Base-by-base conservation (phyloP, 1,140 invertebrate genomes). In the Cydia fagiglandana region DNA sequence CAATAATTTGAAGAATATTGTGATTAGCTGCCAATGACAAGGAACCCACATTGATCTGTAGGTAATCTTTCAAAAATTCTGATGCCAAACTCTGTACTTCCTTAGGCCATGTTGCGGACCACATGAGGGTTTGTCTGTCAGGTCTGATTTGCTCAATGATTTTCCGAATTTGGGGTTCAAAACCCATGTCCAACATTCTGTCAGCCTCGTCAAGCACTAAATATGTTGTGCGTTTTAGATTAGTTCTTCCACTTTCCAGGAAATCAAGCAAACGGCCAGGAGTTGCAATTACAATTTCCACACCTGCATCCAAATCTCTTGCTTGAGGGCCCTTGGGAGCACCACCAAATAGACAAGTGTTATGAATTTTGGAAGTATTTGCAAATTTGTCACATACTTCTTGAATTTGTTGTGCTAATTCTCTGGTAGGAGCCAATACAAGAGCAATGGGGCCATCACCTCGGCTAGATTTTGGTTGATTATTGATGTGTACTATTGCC, bases 181-280 rank as follows among this genome's bases (percentile, higher is more conserved):
- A 99, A 79, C 99, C 99, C 99, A 99, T 99, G 87, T 99, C 99
- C 76, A 99, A 94, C 98, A 99, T 95, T 84, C 99, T 95, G 91
- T 99, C 99, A 80, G 99, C 99, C 92, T 99, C 99, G 93, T 99
- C 99, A 10, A 99, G 92, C 12, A 99, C 98, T 74, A 99, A 94
- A 93, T 99, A 99, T 66, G 98, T 99, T 84, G 96, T 97, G 79
- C 98, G 95, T 80, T 95, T 95, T 47, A 99, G 93, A 88, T 98
- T 98, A 2, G 98, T 99, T 82, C 97, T 96, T n/a, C 96, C 96
- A 75, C 96, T 95, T 91, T 99, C 98, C n/a, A 99, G 93, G 83
- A 99, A 99, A 93, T 99, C 99, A 75, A 99, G 95, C 9, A 99
- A 91, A 80, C 99, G 94, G 17, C 99, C 99, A 66, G 99, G 99